Evolutionary conservation across 2,113 vertebrate genomes (phyloP).

Genomic region (Hemiscyllium ocellatum): DNA sequence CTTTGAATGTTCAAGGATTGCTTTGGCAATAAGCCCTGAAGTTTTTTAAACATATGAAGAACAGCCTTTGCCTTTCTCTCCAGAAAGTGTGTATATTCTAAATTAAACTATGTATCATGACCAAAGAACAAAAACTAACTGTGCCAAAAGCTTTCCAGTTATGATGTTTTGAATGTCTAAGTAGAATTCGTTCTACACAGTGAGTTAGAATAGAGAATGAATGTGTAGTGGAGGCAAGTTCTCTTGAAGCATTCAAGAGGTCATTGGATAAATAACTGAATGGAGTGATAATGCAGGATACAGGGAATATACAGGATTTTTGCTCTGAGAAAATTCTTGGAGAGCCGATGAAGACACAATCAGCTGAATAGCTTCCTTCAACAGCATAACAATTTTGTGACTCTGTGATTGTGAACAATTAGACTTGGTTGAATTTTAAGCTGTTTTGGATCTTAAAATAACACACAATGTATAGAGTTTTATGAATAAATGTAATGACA

Average conservation of each 20-base stretch:
- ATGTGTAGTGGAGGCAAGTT: too few species aligned
- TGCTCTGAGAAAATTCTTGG: too few species aligned
- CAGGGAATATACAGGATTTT: too few species aligned
- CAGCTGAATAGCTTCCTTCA: too few species aligned
- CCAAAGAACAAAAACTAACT: slow-evolving; percentile 4
- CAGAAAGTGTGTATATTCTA: not conserved
- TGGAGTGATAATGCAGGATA: too few species aligned
- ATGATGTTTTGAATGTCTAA: not conserved
- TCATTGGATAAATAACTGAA: too few species aligned
- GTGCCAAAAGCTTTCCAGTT: not conserved
- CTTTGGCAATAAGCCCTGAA: not conserved
- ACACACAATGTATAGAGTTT: not conserved
- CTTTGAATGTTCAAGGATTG: not conserved
- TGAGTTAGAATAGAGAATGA: too few species aligned
- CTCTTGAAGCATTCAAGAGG: too few species aligned
- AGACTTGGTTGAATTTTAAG: not conserved
- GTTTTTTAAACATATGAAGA: not conserved
- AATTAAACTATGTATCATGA: not conserved
- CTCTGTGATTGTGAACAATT: not conserved
- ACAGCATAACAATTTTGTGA: too few species aligned
- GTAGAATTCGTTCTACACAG: too few species aligned
- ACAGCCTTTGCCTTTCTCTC: not conserved
- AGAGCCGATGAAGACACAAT: too few species aligned
- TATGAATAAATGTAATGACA: not conserved
- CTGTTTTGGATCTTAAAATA: not conserved